Evolutionary conservation across 2,888 invertebrate genomes (phyloP).

Genomic region (Drosophila eohydei): DNA sequence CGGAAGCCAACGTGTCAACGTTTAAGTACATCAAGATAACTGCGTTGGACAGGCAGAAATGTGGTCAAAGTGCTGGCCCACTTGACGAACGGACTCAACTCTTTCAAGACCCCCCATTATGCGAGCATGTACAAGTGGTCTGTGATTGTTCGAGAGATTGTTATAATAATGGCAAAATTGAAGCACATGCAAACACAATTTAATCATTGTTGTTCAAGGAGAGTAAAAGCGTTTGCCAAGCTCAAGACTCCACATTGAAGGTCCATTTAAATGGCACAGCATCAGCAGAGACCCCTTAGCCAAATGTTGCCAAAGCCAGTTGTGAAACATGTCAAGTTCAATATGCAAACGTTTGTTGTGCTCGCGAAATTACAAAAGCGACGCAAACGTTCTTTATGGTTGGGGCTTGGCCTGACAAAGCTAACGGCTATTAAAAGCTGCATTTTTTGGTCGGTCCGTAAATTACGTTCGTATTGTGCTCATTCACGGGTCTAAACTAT

Average conservation of each 20-base stretch:
- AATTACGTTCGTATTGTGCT: conserved; percentile 67
- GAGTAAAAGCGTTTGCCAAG: neutral
- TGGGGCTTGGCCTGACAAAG: conserved; percentile 55
- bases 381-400: conserved; percentile 12
- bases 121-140: conserved; percentile 8
- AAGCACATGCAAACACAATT: conserved; percentile 41
- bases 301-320: conserved; percentile 4
- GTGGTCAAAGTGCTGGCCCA: conserved; percentile 52
- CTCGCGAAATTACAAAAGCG: conserved; percentile 37
- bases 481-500: conserved; percentile 34
- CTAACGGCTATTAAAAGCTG: conserved; percentile 59
- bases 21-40: neutral
- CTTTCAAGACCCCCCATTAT: conserved; percentile 16
- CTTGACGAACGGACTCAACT: conserved; percentile 49
- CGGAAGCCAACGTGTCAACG: conserved; percentile 6
- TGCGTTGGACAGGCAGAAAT: conserved; percentile 18
- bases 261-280: conserved; percentile 18
- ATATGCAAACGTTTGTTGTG: conserved; percentile 52
- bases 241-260: conserved; percentile 15
- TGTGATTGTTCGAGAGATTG: conserved; percentile 46
- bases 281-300: neutral
- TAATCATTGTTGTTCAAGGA: conserved; percentile 17
- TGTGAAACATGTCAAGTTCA: conserved; percentile 58
- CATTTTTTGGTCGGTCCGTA: conserved; percentile 49
- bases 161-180: conserved; percentile 61